Conservation (phyloP, 2,888 invertebrate genomes). For the Cosmorhoe ocellata region DNA sequence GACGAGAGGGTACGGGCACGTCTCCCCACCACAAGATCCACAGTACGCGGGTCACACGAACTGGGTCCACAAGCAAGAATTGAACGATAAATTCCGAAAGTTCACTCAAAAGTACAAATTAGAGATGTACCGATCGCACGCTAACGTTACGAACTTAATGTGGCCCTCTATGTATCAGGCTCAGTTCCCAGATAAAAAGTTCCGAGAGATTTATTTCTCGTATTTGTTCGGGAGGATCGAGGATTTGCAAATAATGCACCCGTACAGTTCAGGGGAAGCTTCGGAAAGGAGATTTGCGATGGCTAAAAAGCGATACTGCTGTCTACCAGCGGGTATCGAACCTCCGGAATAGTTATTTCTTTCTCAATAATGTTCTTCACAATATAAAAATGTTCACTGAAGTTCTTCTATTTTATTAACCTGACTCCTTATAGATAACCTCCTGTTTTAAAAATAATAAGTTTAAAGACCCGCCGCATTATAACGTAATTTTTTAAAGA, state of each 20-base stretch:
- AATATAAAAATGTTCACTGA: conserved; percentile 4
- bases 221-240: conserved; percentile 55
- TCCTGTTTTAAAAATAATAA: too few relatives aligned
- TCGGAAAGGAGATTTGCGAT: conserved; percentile 44
- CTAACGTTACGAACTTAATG: conserved; percentile 57
- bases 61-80: conserved; percentile 58
- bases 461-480: too few relatives aligned
- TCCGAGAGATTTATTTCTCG: conserved; percentile 70
- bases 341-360: background rate
- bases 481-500: too few relatives aligned
- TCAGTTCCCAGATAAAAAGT: conserved; percentile 67
- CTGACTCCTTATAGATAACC: too few relatives aligned
- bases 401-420: background rate
- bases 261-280: conserved; percentile 53
- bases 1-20: conserved; percentile 50
- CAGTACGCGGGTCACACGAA: conserved; percentile 47
- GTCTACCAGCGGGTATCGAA: conserved; percentile 52
- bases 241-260: conserved; percentile 60
- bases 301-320: conserved; percentile 51
- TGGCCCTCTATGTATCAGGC: conserved; percentile 72
- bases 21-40: conserved; percentile 46
- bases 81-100: conserved; percentile 55
- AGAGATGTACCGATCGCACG: conserved; percentile 54
- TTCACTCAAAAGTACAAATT: conserved; percentile 52
- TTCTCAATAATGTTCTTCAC: background rate